Base-by-base conservation (phyloP, 2,797 vertebrate species). In the Peromyscus aztecus region DNA sequence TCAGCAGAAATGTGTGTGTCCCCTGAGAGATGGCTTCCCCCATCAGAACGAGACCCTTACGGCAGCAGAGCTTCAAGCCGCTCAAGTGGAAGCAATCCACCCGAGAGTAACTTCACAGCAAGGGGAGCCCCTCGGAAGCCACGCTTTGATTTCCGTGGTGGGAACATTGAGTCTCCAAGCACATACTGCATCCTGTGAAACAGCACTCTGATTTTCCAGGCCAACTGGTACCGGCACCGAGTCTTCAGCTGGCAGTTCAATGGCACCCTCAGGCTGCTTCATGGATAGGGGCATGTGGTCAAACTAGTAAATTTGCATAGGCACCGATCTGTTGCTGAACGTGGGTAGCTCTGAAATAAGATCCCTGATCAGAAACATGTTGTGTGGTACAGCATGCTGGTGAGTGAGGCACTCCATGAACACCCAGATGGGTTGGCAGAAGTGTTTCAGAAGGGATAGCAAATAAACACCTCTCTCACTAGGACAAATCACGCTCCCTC, bases 351-450 rank as follows among this genome's bases (percentile, higher is more conserved):
- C 87, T 82, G 55, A 85, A 77, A 34, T 11, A 46, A 77, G 73
- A n/a, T 65, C 65, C 49, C 93, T 49, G 85, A 52, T 92, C 85
- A 61, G 78, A 90, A 94, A 84, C 75, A 69, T 4, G 2, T 37
- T 29, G 21, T 13, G 0, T 17, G 37, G 80, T 90, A 52, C 24
- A 31, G 57, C 13, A 34, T 10, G 89, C 61, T 63, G 19, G 52
- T 5, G 16, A 76, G 31, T 4, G 46, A 93, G 65, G 71, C 12
- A 31, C 24, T 81, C 89, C 2, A 0, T 5, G 77, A 77, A 55
- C 73, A 63, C 88, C 75, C 95, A 94, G 92, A 90, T 75, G 94
- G 88, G 65, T 67, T 67, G 89, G 83, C 75, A 87, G 37, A 82
- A 84, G 82, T 34, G 85, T 85, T 87, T 95, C 67, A 77, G 88